Percentiles rank a stretch among this genome's conserved stretches.
Evolutionary conservation across 2,113 vertebrate species (phyloP).

Genomic region (Pelodiscus sinensis): DNA sequence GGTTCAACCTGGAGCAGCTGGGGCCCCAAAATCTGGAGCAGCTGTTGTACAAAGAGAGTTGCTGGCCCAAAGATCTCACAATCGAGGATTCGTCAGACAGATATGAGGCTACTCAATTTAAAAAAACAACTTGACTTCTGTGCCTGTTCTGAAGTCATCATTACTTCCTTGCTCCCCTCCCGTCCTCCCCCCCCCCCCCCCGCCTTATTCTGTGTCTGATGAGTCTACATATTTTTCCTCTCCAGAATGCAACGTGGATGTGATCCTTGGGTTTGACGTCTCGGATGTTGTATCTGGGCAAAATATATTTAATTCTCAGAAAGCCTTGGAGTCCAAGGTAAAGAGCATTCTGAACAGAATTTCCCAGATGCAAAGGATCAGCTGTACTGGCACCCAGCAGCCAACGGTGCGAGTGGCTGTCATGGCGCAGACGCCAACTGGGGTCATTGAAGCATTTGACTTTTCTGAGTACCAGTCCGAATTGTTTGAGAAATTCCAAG

Average conservation of each 20-base stretch:
- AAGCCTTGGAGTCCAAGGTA: constrained; percentile 85
- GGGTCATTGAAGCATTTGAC: constrained; percentile 83
- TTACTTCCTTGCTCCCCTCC: no score
- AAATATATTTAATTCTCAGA: constrained; percentile 87
- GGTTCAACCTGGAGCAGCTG: no score
- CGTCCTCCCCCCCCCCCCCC: not conserved
- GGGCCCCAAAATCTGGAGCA: not conserved
- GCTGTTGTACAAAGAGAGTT: not conserved
- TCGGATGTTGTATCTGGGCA: constrained; percentile 66
- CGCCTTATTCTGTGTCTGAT: not conserved
- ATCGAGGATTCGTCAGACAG: not conserved
- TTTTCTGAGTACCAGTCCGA: constrained; percentile 82
- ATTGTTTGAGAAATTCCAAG: constrained; percentile 82
- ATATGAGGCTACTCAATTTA: not conserved
- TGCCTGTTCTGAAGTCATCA: not conserved
- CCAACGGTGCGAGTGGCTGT: constrained; percentile 86
- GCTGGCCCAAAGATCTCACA: not conserved
- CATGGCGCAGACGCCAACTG: constrained; percentile 79
- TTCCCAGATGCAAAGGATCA: constrained; percentile 86
- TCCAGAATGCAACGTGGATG: constrained; percentile 89
- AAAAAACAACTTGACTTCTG: not conserved
- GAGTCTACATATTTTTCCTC: not conserved
- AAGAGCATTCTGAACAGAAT: constrained; percentile 85
- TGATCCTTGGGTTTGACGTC: constrained; percentile 94
- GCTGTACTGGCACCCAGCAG: constrained; percentile 83